Conservation (phyloP, 35 echinoderm and acorn worm genomes). For the Lytechinus pictus region DNA sequence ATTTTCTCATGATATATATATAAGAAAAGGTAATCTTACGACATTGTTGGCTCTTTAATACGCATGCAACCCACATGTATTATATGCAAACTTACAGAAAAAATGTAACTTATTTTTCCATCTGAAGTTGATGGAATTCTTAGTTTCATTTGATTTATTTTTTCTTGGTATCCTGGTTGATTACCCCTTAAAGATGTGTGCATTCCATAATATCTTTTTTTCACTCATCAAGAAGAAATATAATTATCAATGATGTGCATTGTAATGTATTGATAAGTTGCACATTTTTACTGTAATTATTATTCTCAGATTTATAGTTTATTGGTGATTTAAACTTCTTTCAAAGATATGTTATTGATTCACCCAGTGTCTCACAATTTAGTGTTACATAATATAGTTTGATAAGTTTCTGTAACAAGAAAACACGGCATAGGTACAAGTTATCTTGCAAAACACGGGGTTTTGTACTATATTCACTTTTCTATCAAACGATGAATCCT, state of each 20-base stretch:
- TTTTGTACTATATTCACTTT: neutral
- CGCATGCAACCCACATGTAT: no score
- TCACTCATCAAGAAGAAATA: neutral
- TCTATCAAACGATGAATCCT: neutral
- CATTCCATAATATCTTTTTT: neutral
- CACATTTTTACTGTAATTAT: neutral
- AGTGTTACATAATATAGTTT: neutral
- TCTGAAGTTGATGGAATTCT: no score
- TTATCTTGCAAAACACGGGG: neutral
- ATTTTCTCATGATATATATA: no score
- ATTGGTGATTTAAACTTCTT: neutral
- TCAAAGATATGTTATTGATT: neutral
- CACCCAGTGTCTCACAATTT: neutral
- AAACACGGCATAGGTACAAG: neutral
- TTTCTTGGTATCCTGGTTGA: no score
- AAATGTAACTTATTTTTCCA: no score
- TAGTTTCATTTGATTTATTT: no score
- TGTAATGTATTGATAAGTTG: neutral
- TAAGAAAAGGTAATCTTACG: no score
- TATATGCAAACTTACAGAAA: no score
- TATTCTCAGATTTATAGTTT: neutral
- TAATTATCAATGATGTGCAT: neutral
- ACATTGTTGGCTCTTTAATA: no score
- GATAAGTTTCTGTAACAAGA: neutral
- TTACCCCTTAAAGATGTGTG: neutral